A percentile compares a stretch with the other conserved stretches of the same genome.
phyloP scores from a whole-genome alignment of 2,113 vertebrate species.

The Lethenteron reissneri region DNA sequence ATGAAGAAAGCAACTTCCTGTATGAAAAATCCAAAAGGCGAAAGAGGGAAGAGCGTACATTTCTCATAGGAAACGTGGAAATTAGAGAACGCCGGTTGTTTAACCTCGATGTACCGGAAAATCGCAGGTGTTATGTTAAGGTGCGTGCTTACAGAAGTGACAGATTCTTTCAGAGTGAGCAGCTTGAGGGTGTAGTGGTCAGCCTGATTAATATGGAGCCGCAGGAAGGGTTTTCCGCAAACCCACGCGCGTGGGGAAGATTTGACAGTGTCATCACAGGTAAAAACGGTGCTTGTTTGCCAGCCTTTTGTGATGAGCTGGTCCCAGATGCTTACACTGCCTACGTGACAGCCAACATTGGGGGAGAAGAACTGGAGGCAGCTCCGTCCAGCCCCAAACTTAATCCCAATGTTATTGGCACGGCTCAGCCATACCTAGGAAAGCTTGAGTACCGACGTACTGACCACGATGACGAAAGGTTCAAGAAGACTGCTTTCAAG shows the following conservation, averaged over 20 bases:
- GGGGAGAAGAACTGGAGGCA: slow-evolving; percentile 73
- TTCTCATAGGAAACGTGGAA: slow-evolving; percentile 93
- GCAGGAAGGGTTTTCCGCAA: slow-evolving; percentile 49
- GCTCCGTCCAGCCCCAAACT: slow-evolving; percentile 59
- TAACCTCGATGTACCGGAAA: slow-evolving; percentile 85
- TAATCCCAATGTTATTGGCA: slow-evolving; percentile 55
- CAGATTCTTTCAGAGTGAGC: slow-evolving; percentile 69
- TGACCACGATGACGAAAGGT: slow-evolving; percentile 48
- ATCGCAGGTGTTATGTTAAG: slow-evolving; percentile 71
- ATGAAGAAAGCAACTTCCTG: slow-evolving; percentile 61
- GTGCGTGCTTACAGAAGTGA: slow-evolving; percentile 68
- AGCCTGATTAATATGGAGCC: slow-evolving; percentile 82
- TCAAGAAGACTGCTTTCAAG: slow-evolving; percentile 78
- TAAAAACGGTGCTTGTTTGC: slow-evolving; percentile 59
- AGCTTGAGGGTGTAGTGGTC: slow-evolving; percentile 64
- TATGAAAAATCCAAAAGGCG: slow-evolving; percentile 33
- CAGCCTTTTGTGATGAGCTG: slow-evolving; percentile 74
- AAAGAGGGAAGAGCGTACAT: slow-evolving; percentile 68
- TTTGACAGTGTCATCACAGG: slow-evolving; percentile 80
- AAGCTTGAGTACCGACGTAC: slow-evolving; percentile 69
- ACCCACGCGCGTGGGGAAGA: slow-evolving; percentile 79
- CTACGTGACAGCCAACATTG: slow-evolving; percentile 64
- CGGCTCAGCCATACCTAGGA: slow-evolving; percentile 61
- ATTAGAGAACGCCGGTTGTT: slow-evolving; percentile 80
- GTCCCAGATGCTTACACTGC: slow-evolving; percentile 57